Evolutionary conservation across 2,113 vertebrate species (phyloP), one percentile per base, ranked within the genome.

Genomic region (Cervus canadensis): DNA sequence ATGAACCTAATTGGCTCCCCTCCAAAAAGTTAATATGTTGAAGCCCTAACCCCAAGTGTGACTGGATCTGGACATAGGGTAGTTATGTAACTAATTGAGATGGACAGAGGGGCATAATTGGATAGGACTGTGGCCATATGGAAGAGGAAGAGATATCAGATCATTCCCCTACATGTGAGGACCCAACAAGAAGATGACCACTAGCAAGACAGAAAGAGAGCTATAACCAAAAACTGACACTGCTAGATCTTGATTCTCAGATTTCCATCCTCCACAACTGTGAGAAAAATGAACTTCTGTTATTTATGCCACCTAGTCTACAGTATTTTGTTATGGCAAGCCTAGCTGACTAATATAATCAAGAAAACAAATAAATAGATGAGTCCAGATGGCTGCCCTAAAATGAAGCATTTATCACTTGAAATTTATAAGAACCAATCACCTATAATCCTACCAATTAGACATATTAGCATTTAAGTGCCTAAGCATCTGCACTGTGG

Each of bases 81-180:
- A 81, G 89, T 95, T 67, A 62, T 16, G 78, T 86, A 40, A 71
- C 94, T 94, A 90, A 94, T 45, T 86, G 26, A 96, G 30, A 28
- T 40, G 62, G 3, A 7, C 45, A 33, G 7, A n/a, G 33, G 16
- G 16, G 19, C 25, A 28, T 79, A 43, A 67, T 84, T 48, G 28
- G 19, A 60, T 81, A 89, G 50, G 48, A 82, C 13, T 48, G 16
- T 93, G 57, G n/a, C 33, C 33, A 60, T 94, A 30, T 6, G 48
- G n/a, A 95, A 76, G 28, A 92, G 33, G 52, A 60, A 91, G 84
- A 74, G 12, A 12, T 76, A 67, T 9, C 59, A 78, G 30, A 67
- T 45, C 12, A 57, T n/a, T 64, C 56, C 62, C 25, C 23, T 36
- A 6, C 33, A n/a, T 48, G 10, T 40, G 3, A 84, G 30, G 43